These are phyloP conservation scores for Pteropus alecto DNA, from an alignment of 2,113 vertebrate species.

Conservation along the genomic window DNA sequence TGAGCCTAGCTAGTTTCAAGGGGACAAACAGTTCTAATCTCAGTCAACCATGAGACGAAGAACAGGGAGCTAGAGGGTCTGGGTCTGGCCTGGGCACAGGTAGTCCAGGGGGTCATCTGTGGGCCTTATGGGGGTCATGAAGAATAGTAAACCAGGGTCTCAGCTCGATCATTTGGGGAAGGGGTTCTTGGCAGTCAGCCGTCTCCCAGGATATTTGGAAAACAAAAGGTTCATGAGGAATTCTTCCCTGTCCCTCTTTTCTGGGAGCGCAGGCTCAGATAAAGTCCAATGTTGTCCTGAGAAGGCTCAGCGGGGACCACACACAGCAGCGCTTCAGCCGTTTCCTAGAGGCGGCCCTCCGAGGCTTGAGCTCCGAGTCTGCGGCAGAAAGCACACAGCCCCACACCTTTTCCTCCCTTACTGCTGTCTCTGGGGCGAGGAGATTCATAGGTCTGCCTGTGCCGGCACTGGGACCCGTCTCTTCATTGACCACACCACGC, in stretches of 20 bases:
- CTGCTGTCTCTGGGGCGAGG: background rate
- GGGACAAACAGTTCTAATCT: background rate
- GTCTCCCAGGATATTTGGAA: fast-evolving
- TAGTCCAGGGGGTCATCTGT: background rate
- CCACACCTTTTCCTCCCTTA: background rate
- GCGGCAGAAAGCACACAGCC: background rate
- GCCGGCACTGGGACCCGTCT: background rate
- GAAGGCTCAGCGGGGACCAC: background rate
- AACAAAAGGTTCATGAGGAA: background rate
- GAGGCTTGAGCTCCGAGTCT: background rate
- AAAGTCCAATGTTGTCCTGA: background rate
- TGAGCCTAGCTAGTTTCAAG: background rate
- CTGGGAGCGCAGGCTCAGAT: background rate
- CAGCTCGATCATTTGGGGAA: background rate
- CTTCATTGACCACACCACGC: background rate
- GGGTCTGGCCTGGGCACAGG: background rate
- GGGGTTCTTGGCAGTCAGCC: background rate
- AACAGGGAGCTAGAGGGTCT: background rate
- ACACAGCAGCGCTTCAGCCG: background rate
- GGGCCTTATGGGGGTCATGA: background rate
- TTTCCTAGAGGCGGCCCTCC: background rate
- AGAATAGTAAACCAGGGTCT: background rate
- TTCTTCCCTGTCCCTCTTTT: background rate
- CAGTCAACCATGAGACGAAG: background rate
- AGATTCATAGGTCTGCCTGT: background rate